Evolutionary conservation across 2,113 vertebrate genomes (phyloP).

Genomic region (Ptychochromis oligacanthus): DNA sequence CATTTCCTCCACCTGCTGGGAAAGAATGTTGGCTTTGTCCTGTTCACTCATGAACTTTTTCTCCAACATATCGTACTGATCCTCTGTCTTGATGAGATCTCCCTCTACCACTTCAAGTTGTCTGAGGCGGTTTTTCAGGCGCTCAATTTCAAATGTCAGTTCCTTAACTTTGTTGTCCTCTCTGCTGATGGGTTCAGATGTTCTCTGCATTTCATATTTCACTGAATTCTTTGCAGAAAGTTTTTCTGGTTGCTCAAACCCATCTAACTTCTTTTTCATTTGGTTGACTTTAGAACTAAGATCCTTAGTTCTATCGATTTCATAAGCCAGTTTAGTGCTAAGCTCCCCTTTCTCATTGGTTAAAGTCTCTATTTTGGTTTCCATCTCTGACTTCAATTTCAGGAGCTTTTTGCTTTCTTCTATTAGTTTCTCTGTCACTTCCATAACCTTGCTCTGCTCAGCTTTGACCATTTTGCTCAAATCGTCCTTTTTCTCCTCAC

Average conservation of each 20-base stretch:
- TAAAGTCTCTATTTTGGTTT: slow-evolving; percentile 87
- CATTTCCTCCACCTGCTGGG: slow-evolving; percentile 94
- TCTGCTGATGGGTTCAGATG: slow-evolving; percentile 64
- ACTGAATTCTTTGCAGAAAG: slow-evolving; percentile 79
- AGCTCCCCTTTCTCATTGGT: slow-evolving; percentile 89
- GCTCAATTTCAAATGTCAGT: slow-evolving; percentile 91
- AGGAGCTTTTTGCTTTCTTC: slow-evolving; percentile 97
- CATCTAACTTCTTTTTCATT: slow-evolving; percentile 89
- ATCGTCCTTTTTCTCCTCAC: slow-evolving; percentile 90
- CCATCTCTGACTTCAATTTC: slow-evolving; percentile 97
- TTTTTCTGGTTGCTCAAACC: slow-evolving; percentile 87
- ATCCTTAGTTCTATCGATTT: slow-evolving; percentile 89
- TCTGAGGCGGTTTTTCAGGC: slow-evolving; percentile 90
- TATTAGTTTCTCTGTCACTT: slow-evolving; percentile 95
- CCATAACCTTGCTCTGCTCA: slow-evolving; percentile 95
- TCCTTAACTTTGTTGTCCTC: slow-evolving; percentile 92
- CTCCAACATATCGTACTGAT: slow-evolving; percentile 94
- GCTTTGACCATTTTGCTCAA: slow-evolving; percentile 88
- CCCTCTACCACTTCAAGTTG: slow-evolving; percentile 94
- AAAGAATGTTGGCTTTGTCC: slow-evolving; percentile 93
- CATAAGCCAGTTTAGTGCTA: slow-evolving; percentile 81
- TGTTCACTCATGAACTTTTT: slow-evolving; percentile 92
- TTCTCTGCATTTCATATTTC: slow-evolving; percentile 74
- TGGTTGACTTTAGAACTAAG: slow-evolving; percentile 85
- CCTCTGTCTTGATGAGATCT: slow-evolving; percentile 96